Evolutionary conservation across 37 sponge, comb jelly and placozoan species (phyloP).

Genomic region (Chondrilla cf. caribensis): DNA sequence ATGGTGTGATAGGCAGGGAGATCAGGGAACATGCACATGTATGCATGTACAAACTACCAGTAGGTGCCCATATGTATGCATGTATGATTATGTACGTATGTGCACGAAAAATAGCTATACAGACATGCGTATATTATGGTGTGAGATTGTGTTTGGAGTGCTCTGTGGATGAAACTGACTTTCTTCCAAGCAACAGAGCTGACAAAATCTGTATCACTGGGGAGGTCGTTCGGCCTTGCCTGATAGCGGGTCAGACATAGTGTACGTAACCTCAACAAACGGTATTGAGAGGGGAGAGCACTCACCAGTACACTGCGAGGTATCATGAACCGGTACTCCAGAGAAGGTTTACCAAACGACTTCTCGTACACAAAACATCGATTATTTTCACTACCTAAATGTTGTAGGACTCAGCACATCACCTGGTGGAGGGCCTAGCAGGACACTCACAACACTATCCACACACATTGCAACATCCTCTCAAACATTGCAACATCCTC

Average conservation of each 20-base stretch:
- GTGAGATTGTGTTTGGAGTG: too few relatives aligned
- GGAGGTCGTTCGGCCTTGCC: background rate
- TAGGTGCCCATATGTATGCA: too few relatives aligned
- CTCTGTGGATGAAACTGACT: too few relatives aligned
- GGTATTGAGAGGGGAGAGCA: background rate
- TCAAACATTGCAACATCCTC: background rate
- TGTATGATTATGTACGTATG: too few relatives aligned
- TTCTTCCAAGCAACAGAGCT: constrained; percentile 67
- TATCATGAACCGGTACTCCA: constrained; percentile 52
- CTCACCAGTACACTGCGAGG: constrained; percentile 62
- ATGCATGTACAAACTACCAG: too few relatives aligned
- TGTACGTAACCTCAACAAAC: too few relatives aligned
- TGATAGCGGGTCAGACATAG: background rate
- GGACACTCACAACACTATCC: too few relatives aligned
- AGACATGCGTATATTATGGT: too few relatives aligned
- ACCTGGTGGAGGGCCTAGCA: too few relatives aligned
- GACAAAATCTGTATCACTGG: constrained; percentile 52
- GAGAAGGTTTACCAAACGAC: constrained; percentile 58
- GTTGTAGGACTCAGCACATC: background rate
- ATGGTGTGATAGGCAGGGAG: background rate
- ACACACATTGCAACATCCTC: too few relatives aligned
- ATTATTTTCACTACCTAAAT: constrained; percentile 83
- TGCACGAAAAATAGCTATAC: too few relatives aligned
- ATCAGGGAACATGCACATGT: too few relatives aligned
- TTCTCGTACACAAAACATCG: constrained; percentile 66